Conservation (phyloP, 2,888 invertebrate genomes). For the Chrysina gloriosa region DNA sequence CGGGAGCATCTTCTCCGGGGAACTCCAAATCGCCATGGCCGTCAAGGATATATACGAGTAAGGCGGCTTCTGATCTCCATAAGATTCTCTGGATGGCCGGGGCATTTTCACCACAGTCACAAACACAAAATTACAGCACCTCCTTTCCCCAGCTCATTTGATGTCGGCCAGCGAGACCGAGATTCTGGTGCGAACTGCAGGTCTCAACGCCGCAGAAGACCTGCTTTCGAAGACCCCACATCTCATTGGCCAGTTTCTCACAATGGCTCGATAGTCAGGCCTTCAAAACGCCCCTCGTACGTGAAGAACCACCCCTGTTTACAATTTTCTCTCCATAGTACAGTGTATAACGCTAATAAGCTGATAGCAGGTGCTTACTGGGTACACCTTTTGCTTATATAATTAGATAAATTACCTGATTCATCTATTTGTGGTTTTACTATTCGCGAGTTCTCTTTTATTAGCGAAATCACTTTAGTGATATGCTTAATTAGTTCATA, state of each 20-base stretch:
- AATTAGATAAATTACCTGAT: conserved; percentile 50
- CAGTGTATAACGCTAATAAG: conserved; percentile 50
- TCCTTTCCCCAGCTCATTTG: neutral
- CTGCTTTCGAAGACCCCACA: conserved; percentile 22
- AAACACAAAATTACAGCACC: neutral
- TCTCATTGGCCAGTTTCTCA: conserved; percentile 49
- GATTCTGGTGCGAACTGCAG: conserved; percentile 38
- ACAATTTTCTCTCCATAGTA: conserved; percentile 42
- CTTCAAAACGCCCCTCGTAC: conserved; percentile 44
- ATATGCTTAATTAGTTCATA: neutral
- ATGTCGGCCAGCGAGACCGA: conserved; percentile 35
- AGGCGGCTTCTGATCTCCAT: conserved; percentile 97
- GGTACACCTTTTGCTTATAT: conserved; percentile 48
- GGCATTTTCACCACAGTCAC: conserved; percentile 73
- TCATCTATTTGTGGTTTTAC: conserved; percentile 47
- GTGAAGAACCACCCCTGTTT: conserved; percentile 45
- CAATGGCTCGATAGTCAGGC: conserved; percentile 50
- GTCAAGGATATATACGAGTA: conserved; percentile 98
- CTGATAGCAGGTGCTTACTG: conserved; percentile 50
- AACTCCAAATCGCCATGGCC: conserved; percentile 98
- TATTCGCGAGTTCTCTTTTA: conserved; percentile 11
- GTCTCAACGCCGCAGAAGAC: conserved; percentile 27
- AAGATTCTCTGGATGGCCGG: conserved; percentile 92
- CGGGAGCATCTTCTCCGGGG: conserved; percentile 93
- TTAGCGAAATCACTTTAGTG: neutral